Conservation (phyloP, 2,113 vertebrate genomes). For the Dromas ardeola region DNA sequence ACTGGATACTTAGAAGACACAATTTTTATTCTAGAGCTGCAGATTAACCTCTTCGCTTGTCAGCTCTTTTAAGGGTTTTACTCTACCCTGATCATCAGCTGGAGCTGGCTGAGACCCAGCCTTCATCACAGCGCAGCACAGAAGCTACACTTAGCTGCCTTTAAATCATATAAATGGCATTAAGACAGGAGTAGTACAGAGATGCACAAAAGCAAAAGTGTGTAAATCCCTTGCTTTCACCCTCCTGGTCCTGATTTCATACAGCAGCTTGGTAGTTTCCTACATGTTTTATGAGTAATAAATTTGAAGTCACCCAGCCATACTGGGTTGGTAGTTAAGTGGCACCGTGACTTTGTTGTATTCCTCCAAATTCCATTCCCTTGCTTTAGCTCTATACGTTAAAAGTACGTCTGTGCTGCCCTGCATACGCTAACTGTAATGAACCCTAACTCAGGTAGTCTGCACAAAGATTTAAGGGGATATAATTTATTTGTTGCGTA, state of each 20-base stretch:
- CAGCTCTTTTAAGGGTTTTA: neutral
- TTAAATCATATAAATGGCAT: neutral
- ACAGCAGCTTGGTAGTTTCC: neutral
- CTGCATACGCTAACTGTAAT: accelerated
- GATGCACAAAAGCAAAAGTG: neutral
- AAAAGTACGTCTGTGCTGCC: accelerated
- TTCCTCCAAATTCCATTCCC: neutral
- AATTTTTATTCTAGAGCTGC: neutral
- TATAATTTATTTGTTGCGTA: neutral
- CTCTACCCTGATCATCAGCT: neutral
- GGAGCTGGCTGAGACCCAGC: neutral
- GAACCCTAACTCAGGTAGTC: neutral
- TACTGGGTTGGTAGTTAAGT: neutral
- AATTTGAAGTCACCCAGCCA: neutral
- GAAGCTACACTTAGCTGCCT: neutral
- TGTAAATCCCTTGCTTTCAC: neutral
- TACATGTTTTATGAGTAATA: neutral
- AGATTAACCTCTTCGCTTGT: neutral
- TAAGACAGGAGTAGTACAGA: neutral
- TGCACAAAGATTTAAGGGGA: neutral
- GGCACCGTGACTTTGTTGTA: neutral
- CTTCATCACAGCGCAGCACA: neutral
- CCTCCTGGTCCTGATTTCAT: neutral
- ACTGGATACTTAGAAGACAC: neutral
- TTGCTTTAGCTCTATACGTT: neutral